A percentile compares a stretch with the other conserved stretches of the same genome.
Conservation (phyloP, 2,888 invertebrate genomes). For the Drosophila antonietae region DNA sequence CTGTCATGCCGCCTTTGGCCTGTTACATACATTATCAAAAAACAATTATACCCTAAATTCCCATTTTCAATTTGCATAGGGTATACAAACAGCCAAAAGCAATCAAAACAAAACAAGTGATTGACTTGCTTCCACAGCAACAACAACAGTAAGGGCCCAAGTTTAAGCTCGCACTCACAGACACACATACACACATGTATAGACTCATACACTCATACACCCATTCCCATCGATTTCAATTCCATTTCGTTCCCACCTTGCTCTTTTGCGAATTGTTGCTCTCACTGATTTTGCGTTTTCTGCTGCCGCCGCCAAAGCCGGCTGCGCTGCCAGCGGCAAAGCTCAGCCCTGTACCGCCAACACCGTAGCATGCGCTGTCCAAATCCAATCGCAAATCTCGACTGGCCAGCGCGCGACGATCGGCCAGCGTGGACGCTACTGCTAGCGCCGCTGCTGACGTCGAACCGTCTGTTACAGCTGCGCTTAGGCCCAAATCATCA, state of each 20-base stretch:
- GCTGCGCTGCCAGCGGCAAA: constrained; percentile 56
- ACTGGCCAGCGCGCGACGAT: constrained; percentile 78
- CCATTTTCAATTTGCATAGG: neutral
- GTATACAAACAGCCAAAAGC: constrained; percentile 51
- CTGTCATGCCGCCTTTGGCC: too few relatives aligned
- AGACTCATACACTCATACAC: neutral
- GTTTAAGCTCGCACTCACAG: constrained; percentile 2
- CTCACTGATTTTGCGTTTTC: constrained; percentile 84
- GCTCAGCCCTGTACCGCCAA: constrained; percentile 73
- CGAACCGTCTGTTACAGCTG: constrained; percentile 25
- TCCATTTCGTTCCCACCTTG: constrained; percentile 78
- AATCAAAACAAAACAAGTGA: constrained; percentile 75
- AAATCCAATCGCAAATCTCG: constrained; percentile 83
- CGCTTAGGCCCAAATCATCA: constrained; percentile 36
- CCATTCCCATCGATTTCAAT: constrained; percentile 37
- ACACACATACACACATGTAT: neutral
- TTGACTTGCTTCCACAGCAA: constrained; percentile 61
- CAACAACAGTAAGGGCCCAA: constrained; percentile 26
- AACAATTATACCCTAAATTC: neutral
- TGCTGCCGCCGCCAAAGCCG: constrained; percentile 65
- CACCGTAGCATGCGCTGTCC: constrained; percentile 79
- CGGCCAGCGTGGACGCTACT: constrained; percentile 72
- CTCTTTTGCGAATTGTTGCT: constrained; percentile 83
- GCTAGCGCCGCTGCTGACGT: constrained; percentile 58
- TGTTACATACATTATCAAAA: neutral